Evolutionary conservation across 2,797 vertebrate genomes (phyloP).

Genomic region (Borostomias antarcticus): DNA sequence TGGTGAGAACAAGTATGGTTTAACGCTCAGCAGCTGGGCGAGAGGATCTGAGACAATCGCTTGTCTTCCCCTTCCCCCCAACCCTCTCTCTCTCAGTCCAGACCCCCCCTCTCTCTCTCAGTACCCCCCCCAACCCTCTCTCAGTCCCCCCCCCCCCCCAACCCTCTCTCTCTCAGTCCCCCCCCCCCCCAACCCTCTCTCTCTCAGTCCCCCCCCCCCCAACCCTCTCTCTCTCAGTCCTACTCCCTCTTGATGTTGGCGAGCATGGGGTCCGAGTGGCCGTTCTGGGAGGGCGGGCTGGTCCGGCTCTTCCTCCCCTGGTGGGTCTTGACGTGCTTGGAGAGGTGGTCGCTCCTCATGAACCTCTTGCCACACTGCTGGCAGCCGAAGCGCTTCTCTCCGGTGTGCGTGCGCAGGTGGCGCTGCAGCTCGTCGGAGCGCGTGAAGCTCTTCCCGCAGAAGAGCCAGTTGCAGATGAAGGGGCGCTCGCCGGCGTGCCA

Average conservation of each 20-base stretch:
- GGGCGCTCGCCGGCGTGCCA: slow-evolving; percentile 87
- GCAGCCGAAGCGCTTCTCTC: slow-evolving; percentile 88
- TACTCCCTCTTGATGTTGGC: slow-evolving; percentile 83
- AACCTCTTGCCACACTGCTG: slow-evolving; percentile 87
- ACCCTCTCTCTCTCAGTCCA: slow-evolving; percentile 45
- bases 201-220: too few relatives aligned
- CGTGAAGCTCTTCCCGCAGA: slow-evolving; percentile 86
- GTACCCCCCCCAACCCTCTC: background rate
- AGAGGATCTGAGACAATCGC: slow-evolving; percentile 30
- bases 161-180: slow-evolving; percentile 19
- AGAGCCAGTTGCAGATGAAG: slow-evolving; percentile 88
- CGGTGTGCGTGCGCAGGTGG: slow-evolving; percentile 87
- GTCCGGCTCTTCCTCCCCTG: slow-evolving; percentile 81
- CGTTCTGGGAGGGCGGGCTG: slow-evolving; percentile 54
- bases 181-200: slow-evolving; percentile 71
- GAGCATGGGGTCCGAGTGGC: slow-evolving; percentile 67
- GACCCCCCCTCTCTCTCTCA: slow-evolving; percentile 32
- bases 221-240: slow-evolving; percentile 12
- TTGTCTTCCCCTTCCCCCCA: slow-evolving; percentile 60
- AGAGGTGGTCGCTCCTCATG: slow-evolving; percentile 89
- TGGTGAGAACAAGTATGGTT: slow-evolving; percentile 42
- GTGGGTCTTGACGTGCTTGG: slow-evolving; percentile 88
- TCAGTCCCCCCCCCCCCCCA: too few relatives aligned
- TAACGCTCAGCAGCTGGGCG: slow-evolving; percentile 32
- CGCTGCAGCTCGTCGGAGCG: slow-evolving; percentile 87